phyloP scores from a whole-genome alignment of 1,140 invertebrate genomes.

The Chrysomallon squamiferum region DNA sequence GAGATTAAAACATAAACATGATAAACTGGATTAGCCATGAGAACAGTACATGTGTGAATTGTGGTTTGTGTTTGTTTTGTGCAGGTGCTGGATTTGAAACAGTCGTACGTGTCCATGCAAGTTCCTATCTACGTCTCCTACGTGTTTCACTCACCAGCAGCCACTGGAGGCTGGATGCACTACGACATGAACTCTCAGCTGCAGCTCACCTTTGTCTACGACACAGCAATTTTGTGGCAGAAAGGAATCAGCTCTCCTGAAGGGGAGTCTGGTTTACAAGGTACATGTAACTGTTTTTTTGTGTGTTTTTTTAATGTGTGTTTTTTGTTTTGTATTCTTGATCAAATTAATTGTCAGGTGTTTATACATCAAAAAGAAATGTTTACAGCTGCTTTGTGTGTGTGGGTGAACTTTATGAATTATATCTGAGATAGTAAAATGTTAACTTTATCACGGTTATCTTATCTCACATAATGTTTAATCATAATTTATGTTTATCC shows the following conservation, averaged over 20 bases:
- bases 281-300: too few relatives aligned
- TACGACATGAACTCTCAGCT: constrained; percentile 58
- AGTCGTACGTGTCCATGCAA: constrained; percentile 59
- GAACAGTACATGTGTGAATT: not conserved
- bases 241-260: constrained; percentile 57
- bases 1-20: not conserved
- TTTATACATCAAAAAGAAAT: too few relatives aligned
- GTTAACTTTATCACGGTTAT: too few relatives aligned
- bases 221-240: constrained; percentile 63
- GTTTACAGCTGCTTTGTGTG: too few relatives aligned
- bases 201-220: constrained; percentile 62
- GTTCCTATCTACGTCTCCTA: constrained; percentile 64
- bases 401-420: too few relatives aligned
- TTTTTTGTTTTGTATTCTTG: too few relatives aligned
- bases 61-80: constrained; percentile 7
- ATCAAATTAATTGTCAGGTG: too few relatives aligned
- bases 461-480: too few relatives aligned
- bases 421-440: too few relatives aligned
- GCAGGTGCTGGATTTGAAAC: constrained; percentile 56
- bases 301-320: too few relatives aligned
- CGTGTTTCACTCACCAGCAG: constrained; percentile 57
- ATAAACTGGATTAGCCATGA: not conserved
- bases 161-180: constrained; percentile 58
- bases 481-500: too few relatives aligned
- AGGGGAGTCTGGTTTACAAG: constrained; percentile 44